Conservation (phyloP, 2,113 vertebrate genomes). For the Alouatta palliata region DNA sequence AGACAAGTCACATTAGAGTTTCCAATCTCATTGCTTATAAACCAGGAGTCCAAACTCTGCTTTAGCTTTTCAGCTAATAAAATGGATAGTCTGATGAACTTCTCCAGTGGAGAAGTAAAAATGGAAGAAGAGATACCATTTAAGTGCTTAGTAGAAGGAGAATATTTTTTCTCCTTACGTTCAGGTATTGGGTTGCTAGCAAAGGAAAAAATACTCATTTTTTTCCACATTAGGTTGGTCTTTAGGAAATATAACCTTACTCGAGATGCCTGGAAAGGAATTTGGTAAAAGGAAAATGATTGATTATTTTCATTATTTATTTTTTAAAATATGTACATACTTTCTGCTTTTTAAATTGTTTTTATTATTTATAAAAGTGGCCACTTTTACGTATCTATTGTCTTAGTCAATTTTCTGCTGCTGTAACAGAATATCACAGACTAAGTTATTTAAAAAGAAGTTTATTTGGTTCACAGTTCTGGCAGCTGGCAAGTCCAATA, state of each 20-base stretch:
- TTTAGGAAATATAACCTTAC: background rate
- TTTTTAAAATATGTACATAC: background rate
- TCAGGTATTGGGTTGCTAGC: background rate
- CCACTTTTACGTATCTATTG: background rate
- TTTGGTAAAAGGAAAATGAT: background rate
- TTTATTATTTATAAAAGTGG: background rate
- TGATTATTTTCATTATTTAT: background rate
- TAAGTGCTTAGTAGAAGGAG: background rate
- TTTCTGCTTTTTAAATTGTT: background rate
- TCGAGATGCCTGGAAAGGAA: background rate
- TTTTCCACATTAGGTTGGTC: background rate
- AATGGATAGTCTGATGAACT: background rate
- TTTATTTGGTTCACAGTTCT: background rate
- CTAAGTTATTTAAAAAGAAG: background rate
- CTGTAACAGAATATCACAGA: background rate
- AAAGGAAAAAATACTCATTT: background rate
- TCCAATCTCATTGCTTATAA: background rate
- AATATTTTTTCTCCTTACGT: background rate
- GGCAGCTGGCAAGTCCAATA: background rate
- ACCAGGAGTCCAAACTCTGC: background rate
- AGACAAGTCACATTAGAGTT: constrained; percentile 19
- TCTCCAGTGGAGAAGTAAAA: background rate
- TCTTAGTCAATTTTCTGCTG: background rate
- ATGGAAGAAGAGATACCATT: background rate
- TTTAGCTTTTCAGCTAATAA: background rate